Evolutionary conservation across 2,797 vertebrate genomes (phyloP).

Genomic region (Acipenser transmontanus): DNA sequence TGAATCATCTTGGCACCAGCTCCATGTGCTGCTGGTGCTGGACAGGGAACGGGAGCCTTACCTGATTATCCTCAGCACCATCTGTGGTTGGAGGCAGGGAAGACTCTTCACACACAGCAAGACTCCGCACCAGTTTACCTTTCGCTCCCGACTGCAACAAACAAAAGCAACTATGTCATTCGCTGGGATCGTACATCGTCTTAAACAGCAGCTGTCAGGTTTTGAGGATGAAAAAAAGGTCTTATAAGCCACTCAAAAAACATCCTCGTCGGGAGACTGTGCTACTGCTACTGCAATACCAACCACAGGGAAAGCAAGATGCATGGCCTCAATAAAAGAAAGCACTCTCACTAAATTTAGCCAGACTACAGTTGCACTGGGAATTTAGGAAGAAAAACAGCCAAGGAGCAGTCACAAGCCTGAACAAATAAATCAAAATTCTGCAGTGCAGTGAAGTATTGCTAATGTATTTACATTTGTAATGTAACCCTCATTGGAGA

Average conservation of each 20-base stretch:
- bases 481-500: not conserved
- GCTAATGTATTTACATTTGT: not conserved
- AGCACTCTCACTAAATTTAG: not conserved
- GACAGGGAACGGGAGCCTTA: conserved; percentile 35
- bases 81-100: conserved; percentile 53
- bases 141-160: conserved; percentile 73
- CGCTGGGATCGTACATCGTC: too few species aligned
- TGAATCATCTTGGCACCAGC: conserved; percentile 4
- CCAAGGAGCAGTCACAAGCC: not conserved
- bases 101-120: conserved; percentile 82
- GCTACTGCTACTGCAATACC: too few species aligned
- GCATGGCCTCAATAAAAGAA: not conserved
- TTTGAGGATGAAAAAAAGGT: too few species aligned
- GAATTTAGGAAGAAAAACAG: not conserved
- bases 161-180: conserved; percentile 26
- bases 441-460: not conserved
- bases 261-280: too few species aligned
- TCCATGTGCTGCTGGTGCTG: not conserved
- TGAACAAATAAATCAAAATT: not conserved
- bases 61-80: conserved; percentile 67
- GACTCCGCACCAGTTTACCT: conserved; percentile 80
- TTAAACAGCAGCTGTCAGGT: too few species aligned
- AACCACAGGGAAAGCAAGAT: not conserved
- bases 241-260: too few species aligned
- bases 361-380: not conserved